Conservation (phyloP, 2,113 vertebrate species). For the Rutilus rutilus region DNA sequence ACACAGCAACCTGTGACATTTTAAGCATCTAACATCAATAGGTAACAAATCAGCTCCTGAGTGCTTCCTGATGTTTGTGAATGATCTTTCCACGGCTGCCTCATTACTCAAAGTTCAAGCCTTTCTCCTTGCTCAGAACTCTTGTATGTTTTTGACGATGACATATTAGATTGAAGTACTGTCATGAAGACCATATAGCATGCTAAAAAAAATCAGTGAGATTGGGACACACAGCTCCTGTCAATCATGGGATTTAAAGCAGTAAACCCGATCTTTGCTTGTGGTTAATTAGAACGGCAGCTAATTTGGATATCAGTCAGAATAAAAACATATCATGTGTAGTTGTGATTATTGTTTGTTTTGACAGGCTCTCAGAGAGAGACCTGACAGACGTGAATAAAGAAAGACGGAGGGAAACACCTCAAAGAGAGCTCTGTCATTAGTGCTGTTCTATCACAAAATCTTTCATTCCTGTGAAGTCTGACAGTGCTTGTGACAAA, state of each 20-base stretch:
- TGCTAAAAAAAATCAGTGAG: not conserved
- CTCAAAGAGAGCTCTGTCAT: slow-evolving; percentile 42
- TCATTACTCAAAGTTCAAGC: slow-evolving; percentile 29
- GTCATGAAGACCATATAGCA: not conserved
- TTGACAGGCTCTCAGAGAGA: slow-evolving; percentile 16
- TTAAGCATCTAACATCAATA: slow-evolving; percentile 12
- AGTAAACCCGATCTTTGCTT: not conserved
- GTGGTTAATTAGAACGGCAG: slow-evolving; percentile 19
- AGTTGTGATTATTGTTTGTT: slow-evolving; percentile 31
- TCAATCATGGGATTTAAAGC: slow-evolving; percentile 11
- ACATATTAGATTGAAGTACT: slow-evolving; percentile 3
- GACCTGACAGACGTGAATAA: not conserved
- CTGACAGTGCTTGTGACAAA: slow-evolving; percentile 36
- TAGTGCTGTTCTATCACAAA: slow-evolving; percentile 46
- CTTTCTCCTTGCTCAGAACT: not conserved
- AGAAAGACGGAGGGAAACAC: not conserved
- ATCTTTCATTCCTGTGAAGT: slow-evolving; percentile 36
- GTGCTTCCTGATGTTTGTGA: slow-evolving; percentile 13
- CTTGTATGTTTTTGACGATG: not conserved
- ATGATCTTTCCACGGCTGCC: slow-evolving; percentile 3
- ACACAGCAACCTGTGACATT: slow-evolving; percentile 1
- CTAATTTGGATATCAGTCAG: slow-evolving; percentile 18
- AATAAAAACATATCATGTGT: slow-evolving; percentile 36
- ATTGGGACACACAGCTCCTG: not conserved
- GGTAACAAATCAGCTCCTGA: not conserved